Evolutionary conservation across 2,888 invertebrate genomes (phyloP).

Genomic region (Pardosa pseudoannulata): DNA sequence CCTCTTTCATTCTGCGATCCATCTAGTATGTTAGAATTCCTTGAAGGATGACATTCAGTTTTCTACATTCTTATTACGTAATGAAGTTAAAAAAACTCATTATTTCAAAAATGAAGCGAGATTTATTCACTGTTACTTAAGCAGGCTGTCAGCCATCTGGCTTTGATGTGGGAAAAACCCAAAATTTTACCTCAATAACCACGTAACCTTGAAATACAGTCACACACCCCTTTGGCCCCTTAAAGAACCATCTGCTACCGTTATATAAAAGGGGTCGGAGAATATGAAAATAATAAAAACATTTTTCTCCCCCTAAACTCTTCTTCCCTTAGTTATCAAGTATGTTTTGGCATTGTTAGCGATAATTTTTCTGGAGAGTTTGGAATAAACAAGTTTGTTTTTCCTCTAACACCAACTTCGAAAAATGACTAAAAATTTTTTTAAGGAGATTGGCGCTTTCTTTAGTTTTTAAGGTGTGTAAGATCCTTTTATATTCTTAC

Average conservation of each 20-base stretch:
- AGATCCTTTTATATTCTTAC: slow-evolving; percentile 30
- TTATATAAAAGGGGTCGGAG: neutral
- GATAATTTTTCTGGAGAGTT: neutral
- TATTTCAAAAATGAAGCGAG: neutral
- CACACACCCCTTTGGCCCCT: slow-evolving; percentile 37
- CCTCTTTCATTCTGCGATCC: too few relatives aligned
- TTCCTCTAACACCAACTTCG: neutral
- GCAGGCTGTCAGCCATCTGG: neutral
- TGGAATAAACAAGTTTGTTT: neutral
- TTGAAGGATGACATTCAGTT: too few relatives aligned
- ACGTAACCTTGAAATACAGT: slow-evolving; percentile 16
- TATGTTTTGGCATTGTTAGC: neutral
- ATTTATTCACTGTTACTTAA: slow-evolving; percentile 2
- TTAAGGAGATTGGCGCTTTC: slow-evolving; percentile 37
- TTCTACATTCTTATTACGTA: too few relatives aligned
- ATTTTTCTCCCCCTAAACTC: neutral
- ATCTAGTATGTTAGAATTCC: too few relatives aligned
- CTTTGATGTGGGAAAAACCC: slow-evolving; percentile 11
- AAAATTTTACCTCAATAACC: slow-evolving; percentile 11
- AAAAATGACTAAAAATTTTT: slow-evolving; percentile 1
- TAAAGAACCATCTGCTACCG: slow-evolving; percentile 17
- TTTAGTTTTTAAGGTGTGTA: slow-evolving; percentile 52
- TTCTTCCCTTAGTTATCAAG: neutral
- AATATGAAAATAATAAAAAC: neutral
- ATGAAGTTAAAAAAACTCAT: too few relatives aligned